Percentiles rank a stretch among this genome's conserved stretches.
Evolutionary conservation across 2,888 invertebrate genomes (phyloP).

Genomic region (Limnephilus marmoratus): DNA sequence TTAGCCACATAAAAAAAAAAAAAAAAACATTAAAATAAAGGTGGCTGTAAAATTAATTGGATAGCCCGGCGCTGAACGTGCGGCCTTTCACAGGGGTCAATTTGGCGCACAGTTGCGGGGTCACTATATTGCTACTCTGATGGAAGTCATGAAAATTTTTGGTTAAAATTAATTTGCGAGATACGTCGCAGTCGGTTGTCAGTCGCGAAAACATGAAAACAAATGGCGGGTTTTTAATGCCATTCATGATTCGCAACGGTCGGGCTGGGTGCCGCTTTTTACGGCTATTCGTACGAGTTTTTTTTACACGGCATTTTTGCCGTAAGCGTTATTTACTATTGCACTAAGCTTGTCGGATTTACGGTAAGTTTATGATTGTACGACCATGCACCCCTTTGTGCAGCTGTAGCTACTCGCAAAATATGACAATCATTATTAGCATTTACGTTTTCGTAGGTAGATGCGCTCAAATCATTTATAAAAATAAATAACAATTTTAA

Average conservation of each 20-base stretch:
- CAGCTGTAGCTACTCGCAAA: not conserved
- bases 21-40: constrained; percentile 29
- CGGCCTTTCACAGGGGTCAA: not conserved
- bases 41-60: constrained; percentile 41
- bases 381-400: not conserved
- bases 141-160: constrained; percentile 32
- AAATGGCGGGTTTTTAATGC: constrained; percentile 33
- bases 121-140: not conserved
- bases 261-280: not conserved
- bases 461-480: too few relatives aligned
- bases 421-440: not conserved
- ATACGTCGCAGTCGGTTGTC: constrained; percentile 7
- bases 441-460: too few relatives aligned
- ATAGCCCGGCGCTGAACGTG: constrained; percentile 27
- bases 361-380: not conserved
- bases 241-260: constrained; percentile 17
- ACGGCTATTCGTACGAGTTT: not conserved
- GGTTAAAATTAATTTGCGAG: constrained; percentile 37
- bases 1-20: not conserved
- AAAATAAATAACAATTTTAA: too few relatives aligned
- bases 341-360: not conserved
- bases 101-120: not conserved
- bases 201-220: constrained; percentile 26
- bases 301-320: not conserved
- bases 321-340: not conserved